Base-by-base conservation (phyloP, 2,797 vertebrate genomes). In the Sphenodon punctatus region DNA sequence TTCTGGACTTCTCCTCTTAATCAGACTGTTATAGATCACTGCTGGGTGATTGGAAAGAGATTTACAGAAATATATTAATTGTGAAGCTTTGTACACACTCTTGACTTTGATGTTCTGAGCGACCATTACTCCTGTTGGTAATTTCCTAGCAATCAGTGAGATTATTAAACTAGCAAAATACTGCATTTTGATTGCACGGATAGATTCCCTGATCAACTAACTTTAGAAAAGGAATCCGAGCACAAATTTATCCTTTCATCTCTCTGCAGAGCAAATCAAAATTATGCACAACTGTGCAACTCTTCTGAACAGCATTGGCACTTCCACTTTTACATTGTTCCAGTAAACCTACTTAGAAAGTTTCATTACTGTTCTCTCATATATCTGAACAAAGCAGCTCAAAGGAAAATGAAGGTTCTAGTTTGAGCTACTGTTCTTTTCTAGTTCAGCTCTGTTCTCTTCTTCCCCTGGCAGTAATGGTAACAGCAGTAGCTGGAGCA, bases 401-500 rank as follows among this genome's bases (percentile, higher is more conserved):
- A 75, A 73, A 89, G 89, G 89, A 91, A 86, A 88, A 86, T 76
- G 32, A 74, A 90, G 80, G 74, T 93, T 87, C 59, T 82, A 86
- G 89, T 88, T 86, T 81, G 79, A 88, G 85, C 64, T 88, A 41
- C 89, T 91, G n/a, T 92, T 89, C 82, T 92, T 92, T 92, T 94
- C 94, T 94, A 94, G 95, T 93, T 96, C 93, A 96, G 96, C 95
- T 94, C 92, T 96, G 92, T 96, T 97, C 88, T 96, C 92, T 96
- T 96, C 95, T 96, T 95, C 95, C 95, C 95, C 96, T 96, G 97
- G 97, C 98, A 99, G 98, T 97, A 98, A 99, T 98, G 98, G 98
- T 96, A 99, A 99, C 98, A 99, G 98, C 98, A 99, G 99, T 96
- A 99, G 98, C 97, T 99, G 99, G 99, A 99, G 99, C 98, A 99